Base-by-base conservation (phyloP, 2,888 invertebrate genomes). In the Pyrrhosoma nymphula region DNA sequence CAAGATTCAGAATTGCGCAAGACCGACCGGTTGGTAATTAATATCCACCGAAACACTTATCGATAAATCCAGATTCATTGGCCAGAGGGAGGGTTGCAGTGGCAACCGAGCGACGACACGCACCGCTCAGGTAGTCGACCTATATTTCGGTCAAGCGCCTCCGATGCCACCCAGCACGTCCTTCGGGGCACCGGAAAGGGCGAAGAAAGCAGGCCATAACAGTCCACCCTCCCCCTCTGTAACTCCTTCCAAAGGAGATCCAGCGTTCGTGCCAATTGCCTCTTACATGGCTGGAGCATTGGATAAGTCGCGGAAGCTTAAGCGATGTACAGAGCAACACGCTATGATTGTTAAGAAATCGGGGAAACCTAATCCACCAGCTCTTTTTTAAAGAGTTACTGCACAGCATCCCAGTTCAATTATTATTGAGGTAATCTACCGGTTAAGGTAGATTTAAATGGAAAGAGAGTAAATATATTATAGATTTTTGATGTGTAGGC, bases 131-230 rank as follows among this genome's bases (percentile, higher is more conserved):
- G 82, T 35, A 35, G 82, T 4, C 82, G 82, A 82, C 82, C 82
- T 82, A 82, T 18, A 82, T 82, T 35, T 82, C 82, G 82, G 82
- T 82, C 82, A 82, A 26, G 35, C 82, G 82, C 82, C 82, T 82
- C 35, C 82, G 82, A 82, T 82, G 82, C 82, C 35, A 82, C 82
- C 82, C 16, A 82, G 35, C 82, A 35, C 82, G 82, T 82, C 82
- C 35, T 26, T 35, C 69, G n/a, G 0, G 35, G 47, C 47, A 14
- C 82, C 82, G 82, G 82, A 35, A 82, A 82, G 82, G 82, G 14
- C 35, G 82, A 82, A 82, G 82, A 82, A 82, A 82, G 35, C 82
- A 35, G 82, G 12, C 82, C 82, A 35, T 35, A 35, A 82, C 30
- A 35, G 30, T 35, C 35, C 82, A 16, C 35, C 82, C 35, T 16